Evolutionary conservation across 2,797 vertebrate species (phyloP), one percentile per base, ranked within the genome.

Genomic region (Labroides dimidiatus): DNA sequence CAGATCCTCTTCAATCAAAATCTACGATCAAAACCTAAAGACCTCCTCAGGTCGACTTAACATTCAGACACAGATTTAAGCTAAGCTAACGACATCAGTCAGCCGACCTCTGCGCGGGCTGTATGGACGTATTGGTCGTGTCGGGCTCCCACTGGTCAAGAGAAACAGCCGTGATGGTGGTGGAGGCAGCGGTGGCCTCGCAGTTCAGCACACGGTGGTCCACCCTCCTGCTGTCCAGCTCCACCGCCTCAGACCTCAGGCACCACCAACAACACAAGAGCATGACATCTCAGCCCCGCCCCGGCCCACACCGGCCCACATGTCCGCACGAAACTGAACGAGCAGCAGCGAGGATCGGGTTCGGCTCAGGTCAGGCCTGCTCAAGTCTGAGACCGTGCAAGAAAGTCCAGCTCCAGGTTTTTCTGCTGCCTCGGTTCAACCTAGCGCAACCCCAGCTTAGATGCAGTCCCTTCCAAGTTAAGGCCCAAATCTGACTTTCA

Each of bases 231-330:
- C 82, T 82, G 71, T 95, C 93, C 90, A 96, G 82, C 82, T 95
- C 93, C 90, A 95, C 90, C 92, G 93, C 94, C 88, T 96, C 92
- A 75, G 94, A 93, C 89, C 95, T 97, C 91, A 96, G 93, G 93
- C 94, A 97, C 93, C 94, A 95, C 92, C 94, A 94, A 79, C 95
- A 97, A 93, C 95, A 97, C 91, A 94, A 93, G 94, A 96, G 94
- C 94, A 96, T 96, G 90, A 92, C 92, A 94, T 95, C 91, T 92
- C 94, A 41, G 82, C 92, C 84, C 89, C 80, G 64, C 89, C 87
- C 87, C 78, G 74, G 84, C 78, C 85, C 85, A 45, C 44, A 74
- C 84, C 80, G 53, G 82, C 89, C 87, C 82, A 41, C 90, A 90
- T 91, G 77, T 84, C 89, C 79, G 14, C 67, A 5, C 33, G 1